phyloP scores from a whole-genome alignment of 1,140 invertebrate genomes.

The Drosophila lowei region DNA sequence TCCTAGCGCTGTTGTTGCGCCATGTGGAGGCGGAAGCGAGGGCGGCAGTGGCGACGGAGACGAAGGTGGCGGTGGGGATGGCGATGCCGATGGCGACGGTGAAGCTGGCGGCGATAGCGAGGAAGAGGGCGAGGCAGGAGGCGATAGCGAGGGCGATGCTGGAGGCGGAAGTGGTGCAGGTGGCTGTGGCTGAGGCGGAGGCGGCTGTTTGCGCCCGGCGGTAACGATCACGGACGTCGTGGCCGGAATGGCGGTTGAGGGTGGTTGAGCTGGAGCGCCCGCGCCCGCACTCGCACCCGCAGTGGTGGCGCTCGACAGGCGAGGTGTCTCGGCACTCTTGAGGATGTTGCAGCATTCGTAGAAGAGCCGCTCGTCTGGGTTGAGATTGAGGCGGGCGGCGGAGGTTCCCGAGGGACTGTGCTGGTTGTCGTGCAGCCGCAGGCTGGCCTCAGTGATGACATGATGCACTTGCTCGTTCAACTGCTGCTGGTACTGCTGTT shows the following conservation, averaged over 20 bases:
- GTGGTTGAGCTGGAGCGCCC: not conserved
- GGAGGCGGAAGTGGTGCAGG: slow-evolving; percentile 13
- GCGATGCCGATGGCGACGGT: slow-evolving; percentile 5
- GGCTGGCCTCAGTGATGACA: slow-evolving; percentile 66
- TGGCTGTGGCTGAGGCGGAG: slow-evolving; percentile 22
- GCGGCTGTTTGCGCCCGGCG: slow-evolving; percentile 26
- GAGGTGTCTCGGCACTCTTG: slow-evolving; percentile 74
- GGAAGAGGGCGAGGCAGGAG: slow-evolving; percentile 20
- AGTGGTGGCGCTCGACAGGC: slow-evolving; percentile 24
- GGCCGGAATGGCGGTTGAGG: not conserved
- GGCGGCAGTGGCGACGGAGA: not conserved
- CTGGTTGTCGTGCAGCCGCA: slow-evolving; percentile 64
- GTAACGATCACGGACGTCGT: slow-evolving; percentile 43
- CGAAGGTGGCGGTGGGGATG: slow-evolving; percentile 1
- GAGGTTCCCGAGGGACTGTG: slow-evolving; percentile 42
- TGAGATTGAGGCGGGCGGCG: slow-evolving; percentile 67
- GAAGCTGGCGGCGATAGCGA: slow-evolving; percentile 5
- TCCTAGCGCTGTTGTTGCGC: no score
- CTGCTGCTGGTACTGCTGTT: not conserved
- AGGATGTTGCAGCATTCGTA: slow-evolving; percentile 82
- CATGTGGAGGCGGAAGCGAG: not conserved
- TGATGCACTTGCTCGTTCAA: slow-evolving; percentile 27
- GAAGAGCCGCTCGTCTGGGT: slow-evolving; percentile 81
- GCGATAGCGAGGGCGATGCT: slow-evolving; percentile 3
- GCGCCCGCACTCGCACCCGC: not conserved